These are phyloP conservation scores for Styela plicata DNA, from an alignment of 23 tunicate species.

Conservation along the genomic window DNA sequence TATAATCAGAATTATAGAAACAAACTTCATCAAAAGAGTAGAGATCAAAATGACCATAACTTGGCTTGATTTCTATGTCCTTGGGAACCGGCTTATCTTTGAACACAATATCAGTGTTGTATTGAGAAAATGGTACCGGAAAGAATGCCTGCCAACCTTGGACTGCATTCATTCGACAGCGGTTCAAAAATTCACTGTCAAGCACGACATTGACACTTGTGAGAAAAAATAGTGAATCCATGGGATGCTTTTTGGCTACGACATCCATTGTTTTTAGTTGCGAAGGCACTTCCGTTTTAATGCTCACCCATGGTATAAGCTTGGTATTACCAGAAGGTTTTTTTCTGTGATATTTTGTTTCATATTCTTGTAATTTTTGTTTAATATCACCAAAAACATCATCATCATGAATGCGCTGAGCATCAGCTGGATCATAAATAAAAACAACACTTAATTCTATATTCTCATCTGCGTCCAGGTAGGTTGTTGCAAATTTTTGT, in stretches of 20 bases:
- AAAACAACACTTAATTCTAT: constrained; percentile 68
- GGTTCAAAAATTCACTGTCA: constrained; percentile 76
- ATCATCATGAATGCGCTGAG: constrained; percentile 70
- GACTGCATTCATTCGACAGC: constrained; percentile 96
- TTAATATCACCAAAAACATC: constrained; percentile 86
- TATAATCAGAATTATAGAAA: constrained; percentile 90
- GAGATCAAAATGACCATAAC: constrained; percentile 89
- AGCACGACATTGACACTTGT: constrained; percentile 70
- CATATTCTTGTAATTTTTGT: constrained; percentile 54
- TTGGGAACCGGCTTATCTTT: constrained; percentile 68
- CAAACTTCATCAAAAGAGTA: constrained; percentile 97
- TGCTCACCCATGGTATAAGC: constrained; percentile 97
- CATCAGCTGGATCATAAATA: constrained; percentile 78
- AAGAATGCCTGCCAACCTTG: constrained; percentile 98
- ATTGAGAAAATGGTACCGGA: constrained; percentile 93
- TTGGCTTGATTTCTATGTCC: constrained; percentile 85
- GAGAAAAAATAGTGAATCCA: constrained; percentile 68
- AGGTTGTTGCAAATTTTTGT: constrained; percentile 70
- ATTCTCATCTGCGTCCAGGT: constrained; percentile 69
- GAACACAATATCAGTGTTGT: constrained; percentile 78
- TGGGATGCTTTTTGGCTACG: constrained; percentile 79
- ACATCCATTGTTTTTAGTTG: constrained; percentile 96
- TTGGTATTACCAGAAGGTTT: constrained; percentile 36
- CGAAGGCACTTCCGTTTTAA: constrained; percentile 91
- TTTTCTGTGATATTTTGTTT: constrained; percentile 58